Base-by-base conservation (phyloP, 1,140 invertebrate genomes). In the Drosophila funebris region DNA sequence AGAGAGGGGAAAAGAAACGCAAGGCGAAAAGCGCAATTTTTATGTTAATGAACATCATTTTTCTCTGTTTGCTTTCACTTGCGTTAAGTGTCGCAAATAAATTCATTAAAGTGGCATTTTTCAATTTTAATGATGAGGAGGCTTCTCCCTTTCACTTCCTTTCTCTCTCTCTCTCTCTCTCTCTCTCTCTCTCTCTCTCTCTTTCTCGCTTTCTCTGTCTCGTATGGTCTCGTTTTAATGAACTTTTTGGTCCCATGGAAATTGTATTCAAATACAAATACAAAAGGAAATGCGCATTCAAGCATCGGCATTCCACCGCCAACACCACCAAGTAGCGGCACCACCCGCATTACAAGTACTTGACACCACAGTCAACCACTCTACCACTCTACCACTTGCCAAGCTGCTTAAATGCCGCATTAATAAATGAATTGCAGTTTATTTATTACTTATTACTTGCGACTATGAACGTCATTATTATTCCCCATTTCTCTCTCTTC, bases 61-160 rank as follows among this genome's bases (percentile, higher is more conserved):
- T 79, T 87, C 83, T 87, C 83, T 68, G 78, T 88, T 88, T 88
- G 74, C 73, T 79, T 83, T 78, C 72, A 69, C 75, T 87, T 87
- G 83, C 71, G 83, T 69, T 79, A 89, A 88, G 83, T 88, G 83
- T 88, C 84, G 79, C 84, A 88, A 88, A 88, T 88, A 88, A 88
- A 88, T 88, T 88, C 84, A 88, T 88, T 88, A 89, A 88, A 88
- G 83, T 88, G 78, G 56, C 84, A 88, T 88, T 88, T 88, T 88
- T 88, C 84, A 89, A 89, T 88, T 83, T 88, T 88, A 88, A 88
- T 88, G 84, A 88, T 79, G 75, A 39, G 37, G 16, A 8, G 7
- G 24, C 37, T 2, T 3, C 16, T n/a, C 16, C 6, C 2, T 8
- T 22, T 7, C 37, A 2, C 60, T 36, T 16, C 3, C 37, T n/a